These are phyloP conservation scores for Meganola albula DNA, from an alignment of 2,888 invertebrate genomes.

Conservation along the genomic window DNA sequence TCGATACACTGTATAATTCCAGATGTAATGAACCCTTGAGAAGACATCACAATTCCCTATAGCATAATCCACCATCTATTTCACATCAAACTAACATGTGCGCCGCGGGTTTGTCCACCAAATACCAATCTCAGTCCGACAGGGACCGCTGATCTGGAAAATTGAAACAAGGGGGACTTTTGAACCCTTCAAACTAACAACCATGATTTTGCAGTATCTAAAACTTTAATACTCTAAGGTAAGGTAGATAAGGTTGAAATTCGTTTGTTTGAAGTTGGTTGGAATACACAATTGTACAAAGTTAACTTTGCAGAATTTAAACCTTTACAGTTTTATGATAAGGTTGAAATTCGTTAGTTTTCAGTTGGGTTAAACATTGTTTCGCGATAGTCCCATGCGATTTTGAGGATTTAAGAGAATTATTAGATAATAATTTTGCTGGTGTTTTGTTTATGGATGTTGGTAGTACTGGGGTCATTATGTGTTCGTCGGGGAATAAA, in stretches of 20 bases:
- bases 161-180: conserved; percentile 58
- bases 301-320: no score
- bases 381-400: conserved; percentile 43
- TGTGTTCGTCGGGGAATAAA: neutral
- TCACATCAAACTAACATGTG: conserved; percentile 47
- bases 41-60: conserved; percentile 14
- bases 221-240: conserved; percentile 3
- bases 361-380: neutral
- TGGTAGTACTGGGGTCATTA: conserved; percentile 14
- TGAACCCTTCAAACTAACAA: no score
- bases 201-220: conserved; percentile 3
- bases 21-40: neutral
- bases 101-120: conserved; percentile 28
- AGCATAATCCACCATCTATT: conserved; percentile 22
- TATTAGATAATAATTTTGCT: conserved; percentile 48
- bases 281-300: no score
- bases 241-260: neutral
- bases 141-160: conserved; percentile 63
- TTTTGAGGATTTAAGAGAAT: conserved; percentile 52
- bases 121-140: conserved; percentile 50
- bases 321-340: no score
- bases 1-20: conserved; percentile 1
- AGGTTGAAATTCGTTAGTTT: conserved; percentile 8
- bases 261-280: neutral
- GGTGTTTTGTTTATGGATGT: conserved; percentile 21